Evolutionary conservation across 2,888 invertebrate genomes (phyloP).

Genomic region (Microctonus hyperodae): DNA sequence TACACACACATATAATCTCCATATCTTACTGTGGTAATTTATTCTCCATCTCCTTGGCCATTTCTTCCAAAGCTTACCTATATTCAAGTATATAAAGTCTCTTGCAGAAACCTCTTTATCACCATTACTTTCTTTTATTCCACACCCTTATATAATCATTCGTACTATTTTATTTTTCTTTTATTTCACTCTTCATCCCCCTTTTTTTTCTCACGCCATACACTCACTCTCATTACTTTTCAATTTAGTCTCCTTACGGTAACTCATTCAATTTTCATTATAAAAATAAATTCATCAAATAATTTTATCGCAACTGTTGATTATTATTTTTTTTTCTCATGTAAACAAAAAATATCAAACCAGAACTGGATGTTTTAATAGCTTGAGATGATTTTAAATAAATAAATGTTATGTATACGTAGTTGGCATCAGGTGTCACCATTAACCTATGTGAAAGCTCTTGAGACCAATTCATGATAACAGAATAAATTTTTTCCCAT

Average conservation of each 20-base stretch:
- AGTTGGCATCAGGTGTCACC: slow-evolving; percentile 14
- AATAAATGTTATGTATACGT: slow-evolving; percentile 7
- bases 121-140: slow-evolving; percentile 4
- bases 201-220: not conserved
- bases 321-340: not conserved
- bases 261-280: not conserved
- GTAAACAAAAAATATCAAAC: not conserved
- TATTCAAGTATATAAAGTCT: not conserved
- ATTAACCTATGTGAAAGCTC: slow-evolving; percentile 4
- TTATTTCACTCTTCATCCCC: not conserved
- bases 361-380: not conserved
- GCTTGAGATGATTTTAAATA: slow-evolving; percentile 4
- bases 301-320: not conserved
- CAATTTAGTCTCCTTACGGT: not conserved
- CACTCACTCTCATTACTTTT: not conserved
- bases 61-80: not conserved
- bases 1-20: not conserved
- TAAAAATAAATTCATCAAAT: not conserved
- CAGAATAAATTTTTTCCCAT: slow-evolving; percentile 19
- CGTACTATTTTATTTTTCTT: not conserved
- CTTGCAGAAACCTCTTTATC: slow-evolving; percentile 4
- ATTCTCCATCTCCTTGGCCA: not conserved
- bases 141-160: slow-evolving; percentile 2
- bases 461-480: slow-evolving; percentile 16
- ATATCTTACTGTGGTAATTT: not conserved